Base-by-base conservation (phyloP, 2,888 invertebrate genomes). In the Thalpophila matura region DNA sequence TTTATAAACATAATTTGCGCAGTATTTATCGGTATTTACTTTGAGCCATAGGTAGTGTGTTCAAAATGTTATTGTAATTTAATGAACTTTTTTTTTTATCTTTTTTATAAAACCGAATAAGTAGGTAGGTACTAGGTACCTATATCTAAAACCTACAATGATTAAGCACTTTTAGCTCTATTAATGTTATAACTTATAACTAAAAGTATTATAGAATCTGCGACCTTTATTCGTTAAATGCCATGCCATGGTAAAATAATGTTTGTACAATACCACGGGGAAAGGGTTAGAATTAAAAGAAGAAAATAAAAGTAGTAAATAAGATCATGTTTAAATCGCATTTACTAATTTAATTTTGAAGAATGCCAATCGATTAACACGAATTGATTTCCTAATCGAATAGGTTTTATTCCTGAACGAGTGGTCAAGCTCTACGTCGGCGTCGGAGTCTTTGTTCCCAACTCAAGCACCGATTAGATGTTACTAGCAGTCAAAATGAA, bases 1-100 rank as follows among this genome's bases (percentile, higher is more conserved):
- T 29, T 18, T 29, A 33, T 47, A 45, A 43, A 29, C 54, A 5
- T 47, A 9, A 26, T 27, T 24, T 51, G 29, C 33, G 1, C 35
- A 7, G 9, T 35, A 6, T n/a, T n/a, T 64, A 38, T 59, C 49
- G 45, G 29, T 18, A 46, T 59, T 58, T 40, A 43, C 14, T 33
- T 24, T 43, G 9, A 27, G 33, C 4, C n/a, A n/a, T n/a, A n/a
- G n/a, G n/a, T n/a, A n/a, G n/a, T n/a, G 12, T 55, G 16, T 7
- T 27, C 7, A 27, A 14, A 40, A 40, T 22, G 10, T n/a, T n/a
- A n/a, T n/a, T n/a, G n/a, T n/a, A n/a, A n/a, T n/a, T n/a, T n/a
- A n/a, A n/a, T n/a, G n/a, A n/a, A n/a, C n/a, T n/a, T n/a, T n/a
- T n/a, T n/a, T n/a, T n/a, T n/a, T n/a, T n/a, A n/a, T n/a, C n/a